phyloP scores from a whole-genome alignment of 1,140 invertebrate genomes.

The Drosophila mojavensis region DNA sequence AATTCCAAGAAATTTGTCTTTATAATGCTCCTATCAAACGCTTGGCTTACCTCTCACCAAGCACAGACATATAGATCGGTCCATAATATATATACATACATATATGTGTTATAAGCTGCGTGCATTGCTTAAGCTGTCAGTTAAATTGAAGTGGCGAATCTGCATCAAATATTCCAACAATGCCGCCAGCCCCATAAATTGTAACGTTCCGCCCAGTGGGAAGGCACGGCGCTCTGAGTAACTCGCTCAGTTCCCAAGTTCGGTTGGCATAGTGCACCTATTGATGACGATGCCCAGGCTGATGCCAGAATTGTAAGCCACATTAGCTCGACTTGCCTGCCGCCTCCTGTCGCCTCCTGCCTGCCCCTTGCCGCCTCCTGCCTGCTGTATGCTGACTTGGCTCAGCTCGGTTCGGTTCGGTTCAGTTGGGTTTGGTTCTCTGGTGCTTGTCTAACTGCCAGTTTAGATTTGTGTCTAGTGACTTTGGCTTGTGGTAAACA shows the following conservation, averaged over 20 bases:
- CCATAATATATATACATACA: background rate
- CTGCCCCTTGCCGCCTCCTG: too few relatives aligned
- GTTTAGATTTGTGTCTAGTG: constrained; percentile 81
- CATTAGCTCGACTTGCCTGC: constrained; percentile 7
- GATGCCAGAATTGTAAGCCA: background rate
- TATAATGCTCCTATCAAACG: background rate
- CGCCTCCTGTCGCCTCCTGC: too few relatives aligned
- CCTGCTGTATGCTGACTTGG: background rate
- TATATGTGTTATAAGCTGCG: constrained; percentile 4
- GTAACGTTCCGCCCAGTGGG: background rate
- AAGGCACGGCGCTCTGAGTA: constrained; percentile 5
- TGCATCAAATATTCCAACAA: constrained; percentile 34
- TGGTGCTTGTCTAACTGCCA: constrained; percentile 71
- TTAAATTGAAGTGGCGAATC: constrained; percentile 35
- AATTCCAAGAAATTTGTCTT: too few relatives aligned
- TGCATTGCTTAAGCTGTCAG: constrained; percentile 34
- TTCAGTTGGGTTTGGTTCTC: constrained; percentile 4
- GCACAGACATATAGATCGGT: too few relatives aligned
- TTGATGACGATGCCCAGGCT: constrained; percentile 19
- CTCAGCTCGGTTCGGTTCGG: background rate
- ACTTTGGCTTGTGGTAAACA: constrained; percentile 78
- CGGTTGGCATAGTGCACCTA: constrained; percentile 39
- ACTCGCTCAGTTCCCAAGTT: constrained; percentile 10
- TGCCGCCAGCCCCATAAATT: constrained; percentile 17
- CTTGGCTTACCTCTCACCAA: too few relatives aligned